These are phyloP conservation scores for Genyomyrus donnyi DNA, from an alignment of 2,113 vertebrate genomes.

Conservation along the genomic window DNA sequence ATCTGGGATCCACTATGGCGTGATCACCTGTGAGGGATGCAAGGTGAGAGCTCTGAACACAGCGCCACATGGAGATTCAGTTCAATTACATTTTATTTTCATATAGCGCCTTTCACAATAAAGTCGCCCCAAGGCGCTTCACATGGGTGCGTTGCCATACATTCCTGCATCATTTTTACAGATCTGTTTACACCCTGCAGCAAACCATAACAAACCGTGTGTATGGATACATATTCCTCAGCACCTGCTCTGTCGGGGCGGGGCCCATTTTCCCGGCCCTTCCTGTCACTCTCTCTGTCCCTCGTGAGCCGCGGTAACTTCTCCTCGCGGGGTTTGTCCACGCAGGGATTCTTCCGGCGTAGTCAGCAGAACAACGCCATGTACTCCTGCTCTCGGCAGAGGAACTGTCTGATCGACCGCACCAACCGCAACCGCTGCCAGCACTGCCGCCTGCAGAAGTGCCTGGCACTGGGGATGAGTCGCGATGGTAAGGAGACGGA, in stretches of 20 bases:
- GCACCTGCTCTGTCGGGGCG: neutral
- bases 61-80: neutral
- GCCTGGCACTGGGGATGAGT: constrained; percentile 82
- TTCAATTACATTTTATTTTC: neutral
- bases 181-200: neutral
- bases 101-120: neutral
- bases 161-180: neutral
- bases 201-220: neutral
- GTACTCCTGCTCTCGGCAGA: constrained; percentile 85
- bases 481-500: constrained; percentile 69
- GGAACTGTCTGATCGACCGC: constrained; percentile 83
- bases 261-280: neutral
- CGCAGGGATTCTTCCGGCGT: constrained; percentile 79
- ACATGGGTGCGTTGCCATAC: neutral
- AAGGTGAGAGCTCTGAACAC: constrained; percentile 48
- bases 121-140: neutral
- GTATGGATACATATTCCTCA: neutral
- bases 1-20: constrained; percentile 86
- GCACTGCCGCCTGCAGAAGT: constrained; percentile 87
- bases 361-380: constrained; percentile 88
- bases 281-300: neutral
- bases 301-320: neutral
- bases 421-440: constrained; percentile 91
- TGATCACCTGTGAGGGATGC: constrained; percentile 78
- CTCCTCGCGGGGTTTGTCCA: neutral